Evolutionary conservation across 2,888 invertebrate genomes (phyloP), one percentile per base, ranked within the genome.

Genomic region (Eristalis intricaria): DNA sequence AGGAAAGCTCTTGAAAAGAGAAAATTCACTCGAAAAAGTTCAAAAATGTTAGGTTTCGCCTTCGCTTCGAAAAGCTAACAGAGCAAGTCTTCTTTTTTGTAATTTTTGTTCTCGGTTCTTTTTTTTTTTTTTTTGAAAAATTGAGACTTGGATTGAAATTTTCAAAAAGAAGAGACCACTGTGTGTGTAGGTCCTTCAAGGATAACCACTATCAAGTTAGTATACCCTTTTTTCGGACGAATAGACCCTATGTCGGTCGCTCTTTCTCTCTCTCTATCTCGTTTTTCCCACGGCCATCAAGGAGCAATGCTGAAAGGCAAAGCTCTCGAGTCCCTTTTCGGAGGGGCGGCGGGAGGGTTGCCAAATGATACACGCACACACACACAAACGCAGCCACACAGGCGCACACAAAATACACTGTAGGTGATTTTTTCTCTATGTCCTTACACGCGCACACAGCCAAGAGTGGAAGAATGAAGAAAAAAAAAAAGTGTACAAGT

Each of bases 181-280:
- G 40, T 77, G 66, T 79, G 58, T 74, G 58, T 56, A 75, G 64
- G 68, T 84, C 84, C 83, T 79, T 87, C 76, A 84, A 87, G 87
- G 84, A 84, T 87, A 76, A 50, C 79, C 74, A 58, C 65, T 70
- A 63, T 73, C 29, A 73, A 64, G 66, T 82, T 78, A 38, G 79
- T 87, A 87, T 87, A 83, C 80, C 73, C 79, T 87, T 87, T 32
- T 66, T 19, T 26, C 43, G 65, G 26, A 32, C 61, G 64, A 50
- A 50, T 50, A 50, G 50, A 50, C 50, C 8, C 50, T 50, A 50
- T 50, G 50, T 43, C 50, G 63, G 50, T 32, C 29, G 63, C 40
- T 50, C 50, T 43, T 66, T 26, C 64, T 64, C 11, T 11, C 26
- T 63, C 32, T 43, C 29, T 50, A 10, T 50, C n/a, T n/a, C 50